A percentile compares a stretch with the other conserved stretches of the same genome.
These are phyloP conservation scores for Takifugu rubripes DNA, from an alignment of 2,797 vertebrate species.

Conservation along the genomic window DNA sequence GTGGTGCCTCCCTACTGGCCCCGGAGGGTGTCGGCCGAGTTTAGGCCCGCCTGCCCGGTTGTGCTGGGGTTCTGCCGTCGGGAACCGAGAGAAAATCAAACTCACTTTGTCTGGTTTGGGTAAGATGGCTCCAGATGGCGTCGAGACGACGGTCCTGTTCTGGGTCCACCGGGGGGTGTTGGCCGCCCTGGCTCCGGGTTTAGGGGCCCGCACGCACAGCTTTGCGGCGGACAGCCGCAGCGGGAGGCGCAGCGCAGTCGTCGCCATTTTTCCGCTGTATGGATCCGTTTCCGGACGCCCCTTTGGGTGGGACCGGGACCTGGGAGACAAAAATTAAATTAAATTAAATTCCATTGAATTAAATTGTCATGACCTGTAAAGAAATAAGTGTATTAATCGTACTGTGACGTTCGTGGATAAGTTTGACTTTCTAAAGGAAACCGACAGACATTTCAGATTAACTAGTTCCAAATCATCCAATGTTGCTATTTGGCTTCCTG, in stretches of 20 bases:
- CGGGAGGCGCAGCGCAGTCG: conserved; percentile 48
- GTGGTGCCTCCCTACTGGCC: conserved; percentile 41
- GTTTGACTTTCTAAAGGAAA: too few species aligned
- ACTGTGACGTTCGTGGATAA: too few species aligned
- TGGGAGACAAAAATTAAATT: too few species aligned
- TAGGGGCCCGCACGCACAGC: conserved; percentile 31
- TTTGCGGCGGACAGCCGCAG: conserved; percentile 44
- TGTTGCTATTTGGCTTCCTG: too few species aligned
- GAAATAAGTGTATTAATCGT: too few species aligned
- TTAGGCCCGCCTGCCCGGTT: conserved; percentile 12
- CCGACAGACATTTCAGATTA: too few species aligned
- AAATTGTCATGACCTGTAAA: conserved; percentile 5
- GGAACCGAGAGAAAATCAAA: conserved; percentile 11
- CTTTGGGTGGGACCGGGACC: conserved; percentile 5
- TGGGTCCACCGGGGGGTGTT: conserved; percentile 44
- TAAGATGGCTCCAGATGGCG: conserved; percentile 82
- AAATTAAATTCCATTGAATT: too few species aligned
- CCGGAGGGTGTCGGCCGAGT: conserved; percentile 8
- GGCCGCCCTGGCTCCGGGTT: conserved; percentile 43
- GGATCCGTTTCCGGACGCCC: conserved; percentile 6
- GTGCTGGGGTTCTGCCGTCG: conserved; percentile 1
- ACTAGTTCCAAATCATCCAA: too few species aligned
- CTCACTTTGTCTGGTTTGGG: conserved; percentile 92
- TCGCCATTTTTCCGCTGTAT: conserved; percentile 69
- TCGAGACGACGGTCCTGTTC: conserved; percentile 74